These are phyloP conservation scores for Zaprionus gabonicus DNA, from an alignment of 1,140 invertebrate genomes.

Conservation along the genomic window DNA sequence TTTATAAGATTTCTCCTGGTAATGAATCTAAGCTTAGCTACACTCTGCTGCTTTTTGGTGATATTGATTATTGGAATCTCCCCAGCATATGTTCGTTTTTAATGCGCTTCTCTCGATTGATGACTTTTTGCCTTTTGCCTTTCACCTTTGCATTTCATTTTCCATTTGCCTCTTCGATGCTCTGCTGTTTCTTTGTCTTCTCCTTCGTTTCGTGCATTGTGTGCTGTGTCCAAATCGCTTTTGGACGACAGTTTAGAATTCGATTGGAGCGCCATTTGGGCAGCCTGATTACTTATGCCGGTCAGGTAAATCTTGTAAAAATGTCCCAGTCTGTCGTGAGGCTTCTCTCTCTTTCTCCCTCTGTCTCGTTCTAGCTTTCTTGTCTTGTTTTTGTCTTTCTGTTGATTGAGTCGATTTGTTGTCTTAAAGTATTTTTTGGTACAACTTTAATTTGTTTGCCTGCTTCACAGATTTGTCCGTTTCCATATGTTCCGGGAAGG, in stretches of 20 bases:
- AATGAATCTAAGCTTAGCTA: neutral
- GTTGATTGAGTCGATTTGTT: conserved; percentile 70
- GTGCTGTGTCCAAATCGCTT: conserved; percentile 70
- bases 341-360: neutral
- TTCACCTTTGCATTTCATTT: conserved; percentile 1
- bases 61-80: conserved; percentile 29
- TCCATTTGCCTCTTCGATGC: conserved; percentile 6
- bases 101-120: conserved; percentile 30
- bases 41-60: neutral
- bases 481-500: conserved; percentile 63
- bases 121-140: conserved; percentile 37
- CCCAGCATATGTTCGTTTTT: conserved; percentile 3
- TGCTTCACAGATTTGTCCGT: conserved; percentile 16
- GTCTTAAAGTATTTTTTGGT: conserved; percentile 58
- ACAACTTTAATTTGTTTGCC: conserved; percentile 74
- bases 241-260: conserved; percentile 78
- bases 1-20: neutral
- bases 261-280: conserved; percentile 53
- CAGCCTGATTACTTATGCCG: conserved; percentile 74
- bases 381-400: conserved; percentile 25
- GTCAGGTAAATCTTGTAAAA: conserved; percentile 80
- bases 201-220: conserved; percentile 33
- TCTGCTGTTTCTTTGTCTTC: conserved; percentile 24
- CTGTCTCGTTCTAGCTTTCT: conserved; percentile 2
- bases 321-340: conserved; percentile 35